phyloP scores from a whole-genome alignment of 2,113 vertebrate species.

The Prinia subflava region DNA sequence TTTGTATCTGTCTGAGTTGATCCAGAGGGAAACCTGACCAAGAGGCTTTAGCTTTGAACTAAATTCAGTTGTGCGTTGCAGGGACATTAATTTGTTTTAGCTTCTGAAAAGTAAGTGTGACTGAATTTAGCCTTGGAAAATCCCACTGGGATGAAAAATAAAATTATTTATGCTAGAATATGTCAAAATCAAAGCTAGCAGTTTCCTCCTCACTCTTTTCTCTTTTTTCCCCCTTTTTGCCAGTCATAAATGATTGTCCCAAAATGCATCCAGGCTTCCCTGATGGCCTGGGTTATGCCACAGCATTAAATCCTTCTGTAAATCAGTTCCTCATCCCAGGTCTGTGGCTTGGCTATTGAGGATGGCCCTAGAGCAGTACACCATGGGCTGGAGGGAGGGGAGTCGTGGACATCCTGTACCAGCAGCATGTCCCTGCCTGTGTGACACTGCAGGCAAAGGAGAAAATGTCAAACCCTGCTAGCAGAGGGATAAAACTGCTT shows the following conservation, averaged over 20 bases:
- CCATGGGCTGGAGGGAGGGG: background rate
- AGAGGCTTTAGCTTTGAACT: background rate
- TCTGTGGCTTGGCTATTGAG: background rate
- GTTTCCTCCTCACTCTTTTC: background rate
- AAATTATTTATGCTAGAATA: background rate
- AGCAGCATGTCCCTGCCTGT: background rate
- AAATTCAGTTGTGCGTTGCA: background rate
- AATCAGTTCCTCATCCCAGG: background rate
- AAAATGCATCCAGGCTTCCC: background rate
- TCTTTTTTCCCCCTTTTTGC: background rate
- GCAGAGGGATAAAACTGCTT: background rate
- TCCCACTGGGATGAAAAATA: background rate
- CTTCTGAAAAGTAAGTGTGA: background rate
- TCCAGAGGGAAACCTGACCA: background rate
- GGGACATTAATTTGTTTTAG: background rate
- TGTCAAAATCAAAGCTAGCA: background rate
- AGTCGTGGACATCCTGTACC: background rate
- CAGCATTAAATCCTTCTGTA: background rate
- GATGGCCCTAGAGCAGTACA: background rate
- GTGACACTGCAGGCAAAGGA: background rate
- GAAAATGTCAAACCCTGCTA: background rate
- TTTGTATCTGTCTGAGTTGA: background rate
- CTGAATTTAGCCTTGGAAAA: background rate
- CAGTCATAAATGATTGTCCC: background rate
- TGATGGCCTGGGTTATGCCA: background rate